These are phyloP conservation scores for Drosophila tanythrix DNA, from an alignment of 2,888 invertebrate genomes.

Conservation along the genomic window DNA sequence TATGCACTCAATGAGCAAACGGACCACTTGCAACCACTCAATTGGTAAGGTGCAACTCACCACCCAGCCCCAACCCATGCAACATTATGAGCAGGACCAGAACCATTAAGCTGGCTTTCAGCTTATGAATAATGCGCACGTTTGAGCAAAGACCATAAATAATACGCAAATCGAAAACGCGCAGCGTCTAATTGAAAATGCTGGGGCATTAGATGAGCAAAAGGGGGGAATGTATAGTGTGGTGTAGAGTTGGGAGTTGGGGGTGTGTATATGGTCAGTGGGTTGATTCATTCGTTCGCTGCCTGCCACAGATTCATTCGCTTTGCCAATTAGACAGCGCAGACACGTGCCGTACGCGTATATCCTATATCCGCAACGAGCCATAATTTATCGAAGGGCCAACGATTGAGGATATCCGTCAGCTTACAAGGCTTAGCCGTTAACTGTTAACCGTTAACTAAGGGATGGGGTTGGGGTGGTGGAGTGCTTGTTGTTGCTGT, in stretches of 20 bases:
- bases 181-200: slow-evolving; percentile 77
- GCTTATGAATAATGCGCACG: slow-evolving; percentile 80
- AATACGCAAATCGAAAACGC: slow-evolving; percentile 78
- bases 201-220: slow-evolving; percentile 44
- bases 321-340: slow-evolving; percentile 74
- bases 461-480: slow-evolving; percentile 1
- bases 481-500: neutral
- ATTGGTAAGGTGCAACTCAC: neutral
- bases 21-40: slow-evolving; percentile 27
- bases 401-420: slow-evolving; percentile 71
- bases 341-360: slow-evolving; percentile 78
- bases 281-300: slow-evolving; percentile 28
- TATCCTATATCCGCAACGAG: slow-evolving; percentile 72
- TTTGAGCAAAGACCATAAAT: slow-evolving; percentile 74
- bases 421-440: slow-evolving; percentile 74
- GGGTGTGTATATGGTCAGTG: slow-evolving; percentile 46
- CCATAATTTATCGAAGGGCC: slow-evolving; percentile 64
- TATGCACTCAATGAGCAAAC: slow-evolving; percentile 55
- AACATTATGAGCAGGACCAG: slow-evolving; percentile 45
- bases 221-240: neutral
- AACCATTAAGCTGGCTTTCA: slow-evolving; percentile 69
- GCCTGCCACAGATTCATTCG: slow-evolving; percentile 60
- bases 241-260: neutral
- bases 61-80: neutral
- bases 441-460: slow-evolving; percentile 62